phyloP scores from a whole-genome alignment of 2,113 vertebrate species.

The Sarotherodon lohbergeri region DNA sequence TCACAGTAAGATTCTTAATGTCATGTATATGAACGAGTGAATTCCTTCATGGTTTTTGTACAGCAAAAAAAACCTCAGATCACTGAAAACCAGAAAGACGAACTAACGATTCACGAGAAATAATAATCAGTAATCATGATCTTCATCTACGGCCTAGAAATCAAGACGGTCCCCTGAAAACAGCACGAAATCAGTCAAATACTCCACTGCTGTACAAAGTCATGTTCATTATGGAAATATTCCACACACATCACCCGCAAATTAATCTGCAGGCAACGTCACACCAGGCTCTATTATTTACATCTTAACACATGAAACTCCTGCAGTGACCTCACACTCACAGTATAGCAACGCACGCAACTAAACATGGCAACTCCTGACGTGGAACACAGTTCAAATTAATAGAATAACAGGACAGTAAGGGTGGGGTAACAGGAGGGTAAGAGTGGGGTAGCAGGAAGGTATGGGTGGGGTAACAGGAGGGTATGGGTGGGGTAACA shows the following conservation, averaged over 20 bases:
- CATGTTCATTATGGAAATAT: not conserved
- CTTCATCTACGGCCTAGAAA: not conserved
- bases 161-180: not conserved
- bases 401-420: not conserved
- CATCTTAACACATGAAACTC: not conserved
- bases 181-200: not conserved
- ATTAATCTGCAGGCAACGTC: not conserved
- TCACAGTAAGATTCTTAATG: not conserved
- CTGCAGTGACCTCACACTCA: not conserved
- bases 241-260: not conserved
- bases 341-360: not conserved
- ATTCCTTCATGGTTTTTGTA: not conserved
- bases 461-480: rapidly evolving
- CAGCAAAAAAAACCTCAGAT: not conserved
- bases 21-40: not conserved
- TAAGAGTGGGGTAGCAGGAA: rapidly evolving
- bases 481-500: not conserved
- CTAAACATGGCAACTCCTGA: not conserved
- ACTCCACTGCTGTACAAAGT: not conserved
- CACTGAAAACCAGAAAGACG: not conserved
- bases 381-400: not conserved
- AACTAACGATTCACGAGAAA: not conserved
- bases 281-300: rapidly evolving
- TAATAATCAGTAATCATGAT: not conserved
- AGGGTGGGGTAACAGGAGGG: not conserved